Base-by-base conservation (phyloP, 2,888 invertebrate species). In the Cyclophora albipunctata region DNA sequence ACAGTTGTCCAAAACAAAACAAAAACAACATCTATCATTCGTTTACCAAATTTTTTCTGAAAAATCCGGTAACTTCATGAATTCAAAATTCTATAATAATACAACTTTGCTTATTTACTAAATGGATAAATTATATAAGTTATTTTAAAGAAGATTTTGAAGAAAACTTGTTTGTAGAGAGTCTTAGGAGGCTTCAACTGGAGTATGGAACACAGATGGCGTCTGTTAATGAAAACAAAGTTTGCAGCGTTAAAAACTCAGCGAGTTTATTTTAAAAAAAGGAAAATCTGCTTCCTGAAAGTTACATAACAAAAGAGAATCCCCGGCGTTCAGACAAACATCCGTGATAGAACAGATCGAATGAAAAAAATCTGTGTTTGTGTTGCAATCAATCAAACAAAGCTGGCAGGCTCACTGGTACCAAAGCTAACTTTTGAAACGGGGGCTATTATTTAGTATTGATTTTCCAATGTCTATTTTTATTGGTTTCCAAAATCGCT, bases 361-460 rank as follows among this genome's bases (percentile, higher is more conserved):
- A 77, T 78, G 33, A 43, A 78, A 82, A 72, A 82, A 80, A 78
- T 67, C 66, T 57, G 67, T 83, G 79, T 84, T 83, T 84, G 82
- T 75, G 73, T 79, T 78, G 81, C 85, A 84, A 84, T 86, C 85
- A 83, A 82, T 85, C 86, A 84, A 81, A 85, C 81, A 84, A 78
- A 77, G 78, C 81, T 67, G 64, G 73, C 69, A 68, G 69, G 66
- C 69, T 73, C 65, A 67, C 71, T 64, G 73, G 64, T 71, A 37
- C 72, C 71, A 78, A 78, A 75, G 81, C 79, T 75, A 81, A 84
- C 84, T 81, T 81, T 78, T 68, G 65, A 65, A 75, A 78, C 59
- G 57, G 54, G 69, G 54, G 69, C 75, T 80, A 81, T 81, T 84
- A 81, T 81, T 81, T 79, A 79, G 78, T 80, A 81, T 83, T 78